Base-by-base conservation (phyloP, 2,888 invertebrate genomes). In the Drosophila diplacantha region DNA sequence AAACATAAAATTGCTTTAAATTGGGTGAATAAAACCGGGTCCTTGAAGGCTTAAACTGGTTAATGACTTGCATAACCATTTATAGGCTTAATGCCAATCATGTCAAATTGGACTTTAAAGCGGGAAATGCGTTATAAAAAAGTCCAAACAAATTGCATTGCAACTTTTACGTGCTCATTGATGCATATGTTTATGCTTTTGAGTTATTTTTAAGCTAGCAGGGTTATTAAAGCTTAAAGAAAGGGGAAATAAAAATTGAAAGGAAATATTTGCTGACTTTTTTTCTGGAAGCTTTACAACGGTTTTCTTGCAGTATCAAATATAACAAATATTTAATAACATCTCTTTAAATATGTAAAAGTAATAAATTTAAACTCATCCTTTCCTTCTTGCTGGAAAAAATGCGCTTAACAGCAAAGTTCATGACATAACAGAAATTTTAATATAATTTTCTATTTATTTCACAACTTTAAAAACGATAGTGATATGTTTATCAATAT, bases 21-120 rank as follows among this genome's bases (percentile, higher is more conserved):
- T 55, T 43, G 16, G 34, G 57, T 39, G 26, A 43, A 22, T 34
- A 59, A 59, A 60, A 60, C 38, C 60, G 60, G 60, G 60, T 60
- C 60, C 60, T 60, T 59, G 53, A 56, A 29, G 12, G 3, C 41
- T 26, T 56, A 16, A 53, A 54, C 56, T 57, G 39, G 56, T 57
- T 39, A 32, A 32, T 55, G 41, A 16, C 56, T 56, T 57, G 41
- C 26, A 55, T 57, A 57, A 57, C 56, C 41, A 55, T 56, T 56
- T 41, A 41, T 32, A 55, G 57, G 39, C 39, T 55, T 50, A 55
- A 50, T 55, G 54, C 39, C 56, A 34, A 34, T 41, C 20, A 22
- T 41, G 34, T 55, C 56, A 16, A 32, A 26, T 16, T 57, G 54
- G 54, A 29, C 54, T 51, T 51, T 50, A 50, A 50, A 55, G 29